phyloP scores from a whole-genome alignment of 2,888 invertebrate species.

The Latheticus oryzae region DNA sequence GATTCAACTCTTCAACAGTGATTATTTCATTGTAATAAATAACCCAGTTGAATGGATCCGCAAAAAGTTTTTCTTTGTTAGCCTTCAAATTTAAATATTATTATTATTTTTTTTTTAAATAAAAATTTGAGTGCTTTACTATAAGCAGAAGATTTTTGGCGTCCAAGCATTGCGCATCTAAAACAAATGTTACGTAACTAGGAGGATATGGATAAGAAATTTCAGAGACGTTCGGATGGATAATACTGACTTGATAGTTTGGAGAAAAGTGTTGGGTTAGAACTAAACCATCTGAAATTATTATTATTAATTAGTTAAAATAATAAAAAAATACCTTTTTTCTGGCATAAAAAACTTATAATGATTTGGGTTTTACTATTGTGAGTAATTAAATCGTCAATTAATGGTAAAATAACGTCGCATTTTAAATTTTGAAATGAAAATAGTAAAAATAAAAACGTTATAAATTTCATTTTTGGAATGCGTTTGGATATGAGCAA shows the following conservation, averaged over 20 bases:
- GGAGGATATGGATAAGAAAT: slow-evolving; percentile 45
- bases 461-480: no score
- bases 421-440: no score
- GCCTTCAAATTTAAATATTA: slow-evolving; percentile 55
- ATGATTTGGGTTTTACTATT: slow-evolving; percentile 13
- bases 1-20: slow-evolving; percentile 24
- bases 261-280: slow-evolving; percentile 6
- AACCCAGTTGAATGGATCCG: slow-evolving; percentile 69
- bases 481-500: no score
- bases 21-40: slow-evolving; percentile 51
- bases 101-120: slow-evolving; percentile 52
- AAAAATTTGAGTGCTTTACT: slow-evolving; percentile 42
- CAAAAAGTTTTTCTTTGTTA: slow-evolving; percentile 65
- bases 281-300: slow-evolving; percentile 1
- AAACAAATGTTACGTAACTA: slow-evolving; percentile 62
- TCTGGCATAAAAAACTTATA: slow-evolving; percentile 8
- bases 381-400: slow-evolving; percentile 4
- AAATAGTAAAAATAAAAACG: no score
- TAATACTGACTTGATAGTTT: slow-evolving; percentile 36
- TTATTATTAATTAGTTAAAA: not conserved
- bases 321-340: slow-evolving; percentile 9
- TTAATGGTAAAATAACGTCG: slow-evolving; percentile 10
- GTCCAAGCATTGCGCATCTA: slow-evolving; percentile 64
- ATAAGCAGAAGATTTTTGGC: slow-evolving; percentile 55
- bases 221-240: slow-evolving; percentile 33